These are phyloP conservation scores for Chiloscyllium plagiosum DNA, from an alignment of 2,113 vertebrate genomes.

Conservation along the genomic window DNA sequence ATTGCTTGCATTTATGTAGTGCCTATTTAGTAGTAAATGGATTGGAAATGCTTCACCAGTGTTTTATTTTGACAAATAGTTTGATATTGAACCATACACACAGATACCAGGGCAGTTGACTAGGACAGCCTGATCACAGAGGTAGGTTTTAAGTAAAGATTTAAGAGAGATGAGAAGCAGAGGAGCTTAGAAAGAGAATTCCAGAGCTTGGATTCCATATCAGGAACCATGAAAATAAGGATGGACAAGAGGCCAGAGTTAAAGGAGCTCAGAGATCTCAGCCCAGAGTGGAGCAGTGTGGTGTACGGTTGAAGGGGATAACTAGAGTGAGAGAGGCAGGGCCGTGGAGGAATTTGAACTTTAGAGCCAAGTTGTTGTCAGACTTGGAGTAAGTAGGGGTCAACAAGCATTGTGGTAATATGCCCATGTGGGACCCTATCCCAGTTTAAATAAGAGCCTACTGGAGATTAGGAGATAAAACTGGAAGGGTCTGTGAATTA, in stretches of 20 bases:
- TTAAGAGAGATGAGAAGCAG: not conserved
- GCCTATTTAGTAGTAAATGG: too few relatives aligned
- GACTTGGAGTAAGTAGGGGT: not conserved
- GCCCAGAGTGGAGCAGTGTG: too few relatives aligned
- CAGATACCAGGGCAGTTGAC: not conserved
- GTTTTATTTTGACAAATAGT: too few relatives aligned
- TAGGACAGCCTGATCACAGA: too few relatives aligned
- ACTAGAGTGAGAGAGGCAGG: not conserved
- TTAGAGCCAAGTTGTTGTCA: too few relatives aligned
- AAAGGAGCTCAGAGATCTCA: not conserved
- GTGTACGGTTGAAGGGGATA: not conserved
- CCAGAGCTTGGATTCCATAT: not conserved
- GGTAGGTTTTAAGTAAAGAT: not conserved
- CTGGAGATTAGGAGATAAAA: not conserved
- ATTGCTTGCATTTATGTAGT: not conserved
- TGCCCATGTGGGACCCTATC: not conserved
- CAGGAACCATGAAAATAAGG: not conserved
- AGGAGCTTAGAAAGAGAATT: not conserved
- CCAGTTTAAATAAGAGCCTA: not conserved
- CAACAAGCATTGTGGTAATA: not conserved
- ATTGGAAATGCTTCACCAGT: too few relatives aligned
- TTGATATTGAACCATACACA: not conserved
- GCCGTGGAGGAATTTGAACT: not conserved
- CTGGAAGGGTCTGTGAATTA: not conserved
- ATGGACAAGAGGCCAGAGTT: not conserved